Evolutionary conservation across 2,888 invertebrate genomes (phyloP), one percentile per base, ranked within the genome.

Genomic region (Acheta domesticus): DNA sequence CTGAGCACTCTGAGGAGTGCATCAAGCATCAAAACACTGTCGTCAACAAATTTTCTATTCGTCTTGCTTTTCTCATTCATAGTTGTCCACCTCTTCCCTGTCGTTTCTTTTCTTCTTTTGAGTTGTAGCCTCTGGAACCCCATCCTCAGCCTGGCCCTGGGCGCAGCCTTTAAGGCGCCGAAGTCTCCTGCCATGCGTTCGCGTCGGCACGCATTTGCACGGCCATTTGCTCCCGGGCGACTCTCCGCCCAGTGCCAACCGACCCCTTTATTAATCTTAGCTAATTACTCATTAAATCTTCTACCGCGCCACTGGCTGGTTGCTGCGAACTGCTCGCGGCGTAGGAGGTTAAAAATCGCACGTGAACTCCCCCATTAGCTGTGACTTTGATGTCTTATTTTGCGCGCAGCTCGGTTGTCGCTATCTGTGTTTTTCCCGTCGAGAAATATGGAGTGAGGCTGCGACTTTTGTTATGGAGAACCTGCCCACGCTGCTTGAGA

Each of bases 341-440:
- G 62, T 62, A n/a, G 62, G 62, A 62, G 62, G n/a, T 62, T 62
- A 62, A 62, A 62, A 62, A 62, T 62, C n/a, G 62, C 62, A 62
- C 14, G 62, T 62, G 62, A 62, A 12, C 16, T 62, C 14, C 14
- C n/a, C 1, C 62, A 62, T 62, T 62, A 62, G 62, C 62, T 12
- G 16, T 11, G 62, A 62, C 62, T 62, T 62, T 62, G 62, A 62
- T 62, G 16, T 62, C 62, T 62, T 62, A 62, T 62, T 62, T n/a
- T 62, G 62, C n/a, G n/a, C 62, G n/a, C 62, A 5, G n/a, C 62
- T 19, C 62, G 16, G 4, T 8, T 62, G 62, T 62, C 62, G 62
- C n/a, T 62, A 11, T 62, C n/a, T n/a, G 62, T 62, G 16, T 62
- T 62, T 62, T 62, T 62, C 62, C 36, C 62, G 62, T 4, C 8